Conservation (phyloP, 2,797 vertebrate species). For the Macropus fuliginosus region DNA sequence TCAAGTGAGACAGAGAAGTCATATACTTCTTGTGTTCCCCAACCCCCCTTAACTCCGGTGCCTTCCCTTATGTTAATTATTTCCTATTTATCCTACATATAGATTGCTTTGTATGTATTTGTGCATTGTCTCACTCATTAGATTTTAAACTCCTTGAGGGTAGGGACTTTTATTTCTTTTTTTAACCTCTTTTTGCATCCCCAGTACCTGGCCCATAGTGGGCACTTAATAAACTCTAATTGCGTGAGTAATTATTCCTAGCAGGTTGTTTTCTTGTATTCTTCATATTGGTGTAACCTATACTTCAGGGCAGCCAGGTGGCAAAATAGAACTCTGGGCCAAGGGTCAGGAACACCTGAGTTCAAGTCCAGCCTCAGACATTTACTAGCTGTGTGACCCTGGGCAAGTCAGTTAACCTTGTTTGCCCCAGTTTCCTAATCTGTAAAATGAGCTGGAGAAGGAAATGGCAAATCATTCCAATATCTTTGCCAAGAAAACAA, state of each 20-base stretch:
- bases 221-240: not conserved
- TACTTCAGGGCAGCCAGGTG: not conserved
- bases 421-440: not conserved
- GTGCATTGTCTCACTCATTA: not conserved
- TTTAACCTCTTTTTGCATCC: not conserved
- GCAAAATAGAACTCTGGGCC: not conserved
- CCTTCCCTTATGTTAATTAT: not conserved
- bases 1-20: not conserved
- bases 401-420: not conserved
- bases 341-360: not conserved
- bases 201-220: not conserved
- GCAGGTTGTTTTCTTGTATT: not conserved
- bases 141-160: not conserved
- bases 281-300: not conserved
- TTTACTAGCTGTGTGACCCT: not conserved
- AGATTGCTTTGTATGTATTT: not conserved
- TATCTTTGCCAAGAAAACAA: not conserved
- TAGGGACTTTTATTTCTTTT: not conserved
- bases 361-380: not conserved
- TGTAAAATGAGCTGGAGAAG: not conserved
- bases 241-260: not conserved
- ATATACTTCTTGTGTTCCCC: not conserved
- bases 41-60: not conserved
- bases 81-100: not conserved
- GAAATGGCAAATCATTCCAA: not conserved